Evolutionary conservation across 2,888 invertebrate genomes (phyloP), one percentile per base, ranked within the genome.

Genomic region (Neria commutata): DNA sequence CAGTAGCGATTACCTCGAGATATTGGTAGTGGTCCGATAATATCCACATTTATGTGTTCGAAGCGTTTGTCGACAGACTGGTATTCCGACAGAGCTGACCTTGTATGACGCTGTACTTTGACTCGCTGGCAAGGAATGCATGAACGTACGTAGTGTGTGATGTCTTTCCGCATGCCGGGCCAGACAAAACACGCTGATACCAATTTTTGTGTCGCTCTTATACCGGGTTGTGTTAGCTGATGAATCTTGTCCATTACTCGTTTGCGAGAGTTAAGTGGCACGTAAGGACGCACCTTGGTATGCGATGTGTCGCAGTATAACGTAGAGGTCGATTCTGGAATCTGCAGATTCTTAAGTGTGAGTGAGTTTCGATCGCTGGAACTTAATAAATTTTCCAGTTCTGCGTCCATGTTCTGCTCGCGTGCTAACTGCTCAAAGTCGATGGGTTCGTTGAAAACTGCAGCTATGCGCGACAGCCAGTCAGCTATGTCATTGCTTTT

Each of bases 11-110:
- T 55, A 33, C 54, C 56, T 23, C 51, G 29, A 16, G 48, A 53
- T 23, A 19, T 52, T 33, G 56, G 63, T 33, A 58, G 11, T 3
- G 49, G 56, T 45, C 57, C 54, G 2, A 58, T 57, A 8, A 64
- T 6, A 21, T 59, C 54, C 8, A 50, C 17, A 19, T 50, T 50
- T 29, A 50, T 50, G 19, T 50, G 50, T 6, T 34, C 34, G 29
- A 50, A 50, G 14, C 50, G 29, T 2, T 14, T 24, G 19, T 29
- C 29, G 10, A 19, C 17, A 10, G 34, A 10, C 5, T 14, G 16
- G 21, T 50, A 50, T 6, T 34, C 33, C 14, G 19, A 17, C 8
- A 50, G 16, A 4, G 14, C 17, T 14, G 50, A 17, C 21, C 33
- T 50, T 16, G 14, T 50, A 17, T 50, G 50, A 11, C 50, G 50